Base-by-base conservation (phyloP, 2,113 vertebrate species). In the Trinectes maculatus region DNA sequence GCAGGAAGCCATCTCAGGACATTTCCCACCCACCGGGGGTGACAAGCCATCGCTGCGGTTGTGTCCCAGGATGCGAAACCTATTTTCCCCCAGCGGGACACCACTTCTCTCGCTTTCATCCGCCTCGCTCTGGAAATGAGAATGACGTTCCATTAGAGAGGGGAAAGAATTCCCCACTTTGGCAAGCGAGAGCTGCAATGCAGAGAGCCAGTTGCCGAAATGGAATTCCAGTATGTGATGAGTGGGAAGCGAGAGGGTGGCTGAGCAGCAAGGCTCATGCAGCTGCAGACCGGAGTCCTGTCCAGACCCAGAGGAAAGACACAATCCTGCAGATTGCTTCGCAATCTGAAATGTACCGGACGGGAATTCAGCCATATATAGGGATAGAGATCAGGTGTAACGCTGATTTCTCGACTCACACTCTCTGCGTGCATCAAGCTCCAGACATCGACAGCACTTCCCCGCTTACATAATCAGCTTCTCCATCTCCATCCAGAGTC, bases 181-280 rank as follows among this genome's bases (percentile, higher is more conserved):
- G 77, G 82, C 64, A 2, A 67, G 84, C 34, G 44, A 67, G 71
- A 79, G 62, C 67, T 74, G 69, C 67, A 69, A 75, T 21, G 37
- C 62, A 1, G 71, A 76, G 73, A 74, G 76, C 83, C 80, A 87
- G 60, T 70, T 74, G 82, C 63, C 64, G 54, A 67, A 84, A 85
- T 85, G 63, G 83, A 79, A 85, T 82, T 90, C 77, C 83, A 81
- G 67, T 49, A 80, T 43, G 70, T 74, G 76, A 86, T 73, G 75
- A 84, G 86, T 73, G 84, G 82, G 83, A 73, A 73, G 42, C 55
- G 73, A 71, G 57, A 71, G 61, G 56, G 57, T 52, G 18, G 68
- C 70, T 28, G 39, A 56, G 40, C 39, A 67, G 68, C 53, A 31
- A 64, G 68, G 61, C 43, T 48, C 64, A 15, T 74, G 77, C 76